Conservation (phyloP, 2,888 invertebrate genomes). For the Alitta virens region DNA sequence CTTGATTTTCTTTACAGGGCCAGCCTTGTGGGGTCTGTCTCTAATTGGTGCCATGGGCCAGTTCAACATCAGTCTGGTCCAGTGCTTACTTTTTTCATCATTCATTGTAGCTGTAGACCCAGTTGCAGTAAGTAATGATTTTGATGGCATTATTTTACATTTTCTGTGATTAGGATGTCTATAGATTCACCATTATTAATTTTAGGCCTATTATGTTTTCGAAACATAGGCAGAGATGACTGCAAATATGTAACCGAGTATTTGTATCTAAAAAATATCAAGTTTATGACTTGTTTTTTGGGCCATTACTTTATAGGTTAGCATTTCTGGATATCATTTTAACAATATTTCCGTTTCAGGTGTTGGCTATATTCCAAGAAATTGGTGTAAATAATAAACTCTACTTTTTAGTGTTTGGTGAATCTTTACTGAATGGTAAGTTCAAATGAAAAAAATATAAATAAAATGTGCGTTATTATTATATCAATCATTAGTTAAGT, state of each 20-base stretch:
- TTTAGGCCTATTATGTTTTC: neutral
- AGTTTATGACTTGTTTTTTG: too few relatives aligned
- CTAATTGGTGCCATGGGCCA: constrained; percentile 41
- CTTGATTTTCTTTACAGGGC: constrained; percentile 23
- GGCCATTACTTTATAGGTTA: too few relatives aligned
- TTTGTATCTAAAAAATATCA: too few relatives aligned
- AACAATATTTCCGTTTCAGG: too few relatives aligned
- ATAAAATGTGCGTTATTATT: too few relatives aligned
- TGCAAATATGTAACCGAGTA: too few relatives aligned
- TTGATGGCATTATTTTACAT: neutral
- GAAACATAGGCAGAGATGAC: too few relatives aligned
- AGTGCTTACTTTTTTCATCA: constrained; percentile 59
- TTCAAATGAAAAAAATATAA: too few relatives aligned
- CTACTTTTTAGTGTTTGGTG: constrained; percentile 64
- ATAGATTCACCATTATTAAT: neutral
- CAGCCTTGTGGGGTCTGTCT: constrained; percentile 39
- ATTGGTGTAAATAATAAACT: constrained; percentile 63
- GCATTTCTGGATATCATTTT: too few relatives aligned
- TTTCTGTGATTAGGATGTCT: neutral
- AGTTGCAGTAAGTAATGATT: constrained; percentile 57
- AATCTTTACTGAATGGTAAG: constrained; percentile 62
- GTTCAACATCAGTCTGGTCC: constrained; percentile 31
- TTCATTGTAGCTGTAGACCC: constrained; percentile 63
- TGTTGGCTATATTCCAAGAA: constrained; percentile 61
- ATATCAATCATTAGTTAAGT: too few relatives aligned